Evolutionary conservation across 1,140 invertebrate genomes (phyloP).

Genomic region (Lerema accius): DNA sequence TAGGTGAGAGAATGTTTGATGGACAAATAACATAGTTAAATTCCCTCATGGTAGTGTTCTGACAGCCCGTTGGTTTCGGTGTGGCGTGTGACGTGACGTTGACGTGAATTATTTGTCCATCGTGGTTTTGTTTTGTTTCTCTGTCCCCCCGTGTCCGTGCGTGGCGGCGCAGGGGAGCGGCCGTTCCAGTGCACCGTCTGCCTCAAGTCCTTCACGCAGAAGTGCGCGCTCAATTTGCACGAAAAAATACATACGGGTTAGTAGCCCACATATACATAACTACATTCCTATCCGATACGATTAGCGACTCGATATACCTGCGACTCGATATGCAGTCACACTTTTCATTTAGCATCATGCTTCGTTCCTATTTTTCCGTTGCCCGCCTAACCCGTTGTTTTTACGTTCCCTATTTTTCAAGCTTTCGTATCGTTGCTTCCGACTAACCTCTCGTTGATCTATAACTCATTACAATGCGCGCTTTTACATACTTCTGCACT

Average conservation of each 20-base stretch:
- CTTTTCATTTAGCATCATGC: constrained; percentile 77
- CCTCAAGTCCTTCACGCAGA: constrained; percentile 87
- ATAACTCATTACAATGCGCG: constrained; percentile 66
- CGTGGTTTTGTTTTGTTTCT: constrained; percentile 82
- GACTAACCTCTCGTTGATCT: constrained; percentile 74
- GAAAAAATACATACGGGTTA: constrained; percentile 86
- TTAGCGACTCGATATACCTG: constrained; percentile 58
- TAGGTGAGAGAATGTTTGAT: constrained; percentile 74
- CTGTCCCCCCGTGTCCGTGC: constrained; percentile 76
- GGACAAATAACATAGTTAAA: constrained; percentile 76
- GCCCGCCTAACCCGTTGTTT: constrained; percentile 76
- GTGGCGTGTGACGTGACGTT: constrained; percentile 32
- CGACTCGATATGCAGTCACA: constrained; percentile 64
- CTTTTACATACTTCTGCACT: constrained; percentile 76
- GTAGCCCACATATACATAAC: constrained; percentile 80
- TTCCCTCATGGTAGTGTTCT: constrained; percentile 74
- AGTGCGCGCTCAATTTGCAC: constrained; percentile 85
- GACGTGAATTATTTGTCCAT: constrained; percentile 81
- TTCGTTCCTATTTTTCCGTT: constrained; percentile 78
- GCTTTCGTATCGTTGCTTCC: constrained; percentile 79
- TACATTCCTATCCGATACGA: constrained; percentile 64
- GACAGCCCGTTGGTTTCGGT: constrained; percentile 41
- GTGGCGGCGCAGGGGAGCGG: constrained; percentile 84
- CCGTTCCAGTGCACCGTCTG: constrained; percentile 87
- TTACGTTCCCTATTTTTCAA: constrained; percentile 59